Percentiles rank a stretch among this genome's conserved stretches.
These are phyloP conservation scores for Leiothrix lutea DNA, from an alignment of 2,113 vertebrate species.

Conservation along the genomic window DNA sequence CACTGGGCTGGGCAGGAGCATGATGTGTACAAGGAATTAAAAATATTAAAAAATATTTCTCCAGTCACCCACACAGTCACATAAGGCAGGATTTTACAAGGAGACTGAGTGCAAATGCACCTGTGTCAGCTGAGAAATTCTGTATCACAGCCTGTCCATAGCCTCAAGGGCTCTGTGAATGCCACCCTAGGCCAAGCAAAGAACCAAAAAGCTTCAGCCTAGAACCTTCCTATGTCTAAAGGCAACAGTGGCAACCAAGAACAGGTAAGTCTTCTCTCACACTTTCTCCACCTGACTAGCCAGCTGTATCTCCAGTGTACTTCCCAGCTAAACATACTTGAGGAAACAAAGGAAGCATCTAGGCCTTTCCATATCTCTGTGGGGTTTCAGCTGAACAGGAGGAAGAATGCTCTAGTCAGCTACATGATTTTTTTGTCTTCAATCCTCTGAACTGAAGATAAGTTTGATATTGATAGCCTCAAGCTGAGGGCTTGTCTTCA, in stretches of 20 bases:
- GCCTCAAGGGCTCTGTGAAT: not conserved
- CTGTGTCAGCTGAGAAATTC: not conserved
- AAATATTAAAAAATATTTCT: not conserved
- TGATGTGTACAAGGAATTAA: not conserved
- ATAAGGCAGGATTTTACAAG: not conserved
- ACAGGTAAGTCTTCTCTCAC: not conserved
- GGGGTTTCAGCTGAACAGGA: not conserved
- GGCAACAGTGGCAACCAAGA: not conserved
- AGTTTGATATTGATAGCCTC: not conserved
- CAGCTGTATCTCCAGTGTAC: not conserved
- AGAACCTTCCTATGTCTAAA: not conserved
- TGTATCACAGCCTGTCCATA: fast-evolving
- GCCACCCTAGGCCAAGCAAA: not conserved
- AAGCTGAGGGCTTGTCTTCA: not conserved
- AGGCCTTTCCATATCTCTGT: not conserved
- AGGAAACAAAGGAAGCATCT: not conserved
- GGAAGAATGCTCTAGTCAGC: not conserved
- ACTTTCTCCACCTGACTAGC: not conserved
- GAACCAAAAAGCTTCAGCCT: not conserved
- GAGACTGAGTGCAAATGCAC: not conserved
- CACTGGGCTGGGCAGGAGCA: not conserved
- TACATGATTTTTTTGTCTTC: not conserved
- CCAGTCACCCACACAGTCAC: not conserved
- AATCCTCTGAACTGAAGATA: not conserved
- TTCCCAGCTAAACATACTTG: not conserved